Evolutionary conservation across 1,140 invertebrate species (phyloP).

Genomic region (Megalonaias nervosa): DNA sequence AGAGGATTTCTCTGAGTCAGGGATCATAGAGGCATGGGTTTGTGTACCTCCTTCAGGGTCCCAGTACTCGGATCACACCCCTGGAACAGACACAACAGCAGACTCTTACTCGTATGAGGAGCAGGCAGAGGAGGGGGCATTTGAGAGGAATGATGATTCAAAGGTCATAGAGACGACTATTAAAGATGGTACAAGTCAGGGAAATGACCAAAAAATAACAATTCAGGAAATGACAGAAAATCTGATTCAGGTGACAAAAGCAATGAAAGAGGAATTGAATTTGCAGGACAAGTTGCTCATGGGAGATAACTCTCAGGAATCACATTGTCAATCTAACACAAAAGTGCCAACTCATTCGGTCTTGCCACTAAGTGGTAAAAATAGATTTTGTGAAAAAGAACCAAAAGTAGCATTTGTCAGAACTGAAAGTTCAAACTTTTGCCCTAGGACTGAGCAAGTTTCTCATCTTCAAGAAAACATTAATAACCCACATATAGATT

Average conservation of each 20-base stretch:
- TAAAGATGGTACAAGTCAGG: slow-evolving; percentile 5
- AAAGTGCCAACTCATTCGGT: too few relatives aligned
- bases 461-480: too few relatives aligned
- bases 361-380: too few relatives aligned
- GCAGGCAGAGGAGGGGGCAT: slow-evolving; percentile 21
- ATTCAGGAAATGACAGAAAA: slow-evolving; percentile 36
- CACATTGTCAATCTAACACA: too few relatives aligned
- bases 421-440: too few relatives aligned
- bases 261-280: background rate
- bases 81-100: slow-evolving; percentile 29
- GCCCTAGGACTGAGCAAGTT: too few relatives aligned
- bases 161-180: slow-evolving; percentile 25
- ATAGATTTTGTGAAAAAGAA: too few relatives aligned
- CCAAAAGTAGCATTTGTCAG: too few relatives aligned
- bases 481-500: too few relatives aligned
- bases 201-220: slow-evolving; percentile 23
- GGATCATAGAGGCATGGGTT: slow-evolving; percentile 32
- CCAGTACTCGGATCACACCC: slow-evolving; percentile 6
- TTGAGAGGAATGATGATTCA: slow-evolving; percentile 24
- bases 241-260: slow-evolving; percentile 25
- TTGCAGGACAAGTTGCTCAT: slow-evolving; percentile 19
- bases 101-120: slow-evolving; percentile 29
- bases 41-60: slow-evolving; percentile 17
- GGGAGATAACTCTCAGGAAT: slow-evolving; percentile 11
- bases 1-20: slow-evolving; percentile 26